Base-by-base conservation (phyloP, 2,797 vertebrate species). In the Denticeps clupeoides region DNA sequence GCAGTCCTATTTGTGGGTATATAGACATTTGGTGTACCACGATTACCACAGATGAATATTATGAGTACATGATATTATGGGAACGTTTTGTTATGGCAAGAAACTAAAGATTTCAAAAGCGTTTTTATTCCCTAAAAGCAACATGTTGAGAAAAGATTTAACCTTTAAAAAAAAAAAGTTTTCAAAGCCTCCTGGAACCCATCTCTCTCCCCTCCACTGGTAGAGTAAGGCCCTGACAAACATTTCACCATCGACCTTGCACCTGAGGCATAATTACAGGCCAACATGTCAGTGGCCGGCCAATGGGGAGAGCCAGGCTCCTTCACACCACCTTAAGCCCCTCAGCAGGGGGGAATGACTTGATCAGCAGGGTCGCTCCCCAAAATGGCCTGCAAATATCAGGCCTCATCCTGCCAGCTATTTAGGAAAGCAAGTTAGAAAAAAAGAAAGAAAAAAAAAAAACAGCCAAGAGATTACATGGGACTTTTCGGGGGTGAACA, bases 401-500 rank as follows among this genome's bases (percentile, higher is more conserved):
- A 53, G 55, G 46, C 54, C 62, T 53, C 42, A 45, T 53, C 45
- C 37, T 60, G 45, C 45, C 23, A 49, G 58, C 47, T 47, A 56
- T 56, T 56, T 59, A 33, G 47, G 41, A 32, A 22, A 15, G 18
- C 25, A 44, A 41, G 22, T 16, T 11, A 40, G 56, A 49, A 23
- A 23, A 22, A 19, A 26, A 45, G 37, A 32, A 19, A 9, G 15
- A 8, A 3, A 38, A 13, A 15, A 15, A 7, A 9, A 27, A 41
- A 15, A 22, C 42, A 32, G 47, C 16, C 48, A 38, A 58, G 55
- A 81, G 72, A 81, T 69, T 70, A 69, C 68, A 59, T 68, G 53
- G 56, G 59, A 75, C 69, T 78, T 79, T 75, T 74, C 70, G 69
- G 67, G 69, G 68, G 74, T 77, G 74, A 79, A 80, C 75, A 71